Evolutionary conservation across 2,113 vertebrate genomes (phyloP), one percentile per base, ranked within the genome.

Genomic region (Osmerus eperlanus): DNA sequence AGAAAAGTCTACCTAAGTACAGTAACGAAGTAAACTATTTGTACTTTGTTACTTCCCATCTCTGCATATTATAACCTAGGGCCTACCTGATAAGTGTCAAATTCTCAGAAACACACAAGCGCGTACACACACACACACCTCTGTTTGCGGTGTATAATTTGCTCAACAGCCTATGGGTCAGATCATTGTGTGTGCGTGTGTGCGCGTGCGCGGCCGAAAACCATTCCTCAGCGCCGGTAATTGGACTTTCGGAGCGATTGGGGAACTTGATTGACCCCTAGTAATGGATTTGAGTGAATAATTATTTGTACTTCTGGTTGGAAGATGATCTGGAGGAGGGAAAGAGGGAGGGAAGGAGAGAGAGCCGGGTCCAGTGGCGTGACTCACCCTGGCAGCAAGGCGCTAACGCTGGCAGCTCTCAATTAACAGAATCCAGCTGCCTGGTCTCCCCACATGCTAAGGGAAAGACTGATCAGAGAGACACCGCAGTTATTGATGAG

Each of bases 341-440:
- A 64, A 29, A 67, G 68, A 61, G 53, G 71, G 71, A 59, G 28
- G 70, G 70, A 64, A 25, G 69, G 68, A 63, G 52, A 78, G 81
- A 78, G 81, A 86, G 87, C 82, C 79, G 80, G 85, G 85, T 87
- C 89, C 86, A 81, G 83, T 81, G 85, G 84, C 82, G 85, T 91
- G 87, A 90, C 88, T 92, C 87, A 91, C 82, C 85, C 83, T 87
- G 84, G 83, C 87, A 88, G 85, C 84, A 79, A 78, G 81, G 77
- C 25, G 85, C 85, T 89, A 86, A 88, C 16, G 62, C 62, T 29
- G 32, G 62, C 90, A 89, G 88, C 85, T 76, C 89, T 90, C 79
- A 89, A 88, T 91, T 90, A 92, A 91, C 91, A 90, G 90, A 89
- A 91, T 91, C 91, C 90, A 91, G 89, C 89, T 93, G 91, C 89